A percentile compares a stretch with the other conserved stretches of the same genome.
phyloP scores from a whole-genome alignment of 2,797 vertebrate species.

The Sylvilagus floridanus region DNA sequence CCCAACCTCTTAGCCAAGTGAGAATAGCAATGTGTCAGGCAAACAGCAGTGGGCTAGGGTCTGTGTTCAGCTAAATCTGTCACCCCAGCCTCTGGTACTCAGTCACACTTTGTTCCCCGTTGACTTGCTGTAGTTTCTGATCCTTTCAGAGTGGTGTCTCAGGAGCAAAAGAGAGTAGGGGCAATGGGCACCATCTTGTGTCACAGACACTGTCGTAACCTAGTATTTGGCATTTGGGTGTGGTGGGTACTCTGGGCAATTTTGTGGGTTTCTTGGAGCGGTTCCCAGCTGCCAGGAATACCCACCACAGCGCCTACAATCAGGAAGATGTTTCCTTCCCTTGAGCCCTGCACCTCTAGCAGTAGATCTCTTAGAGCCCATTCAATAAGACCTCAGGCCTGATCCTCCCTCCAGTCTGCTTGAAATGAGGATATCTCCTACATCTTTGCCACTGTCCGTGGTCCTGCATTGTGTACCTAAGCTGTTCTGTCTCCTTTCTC shows the following conservation, averaged over 20 bases:
- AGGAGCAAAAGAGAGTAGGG: no score
- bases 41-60: not conserved
- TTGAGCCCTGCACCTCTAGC: not conserved
- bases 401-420: not conserved
- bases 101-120: not conserved
- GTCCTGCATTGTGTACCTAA: not conserved
- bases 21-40: not conserved
- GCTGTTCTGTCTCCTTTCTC: not conserved
- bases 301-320: not conserved
- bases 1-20: not conserved
- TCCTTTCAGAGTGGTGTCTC: not conserved
- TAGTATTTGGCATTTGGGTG: not conserved
- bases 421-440: not conserved
- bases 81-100: accelerated
- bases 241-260: not conserved
- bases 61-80: no score
- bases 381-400: not conserved
- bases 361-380: not conserved
- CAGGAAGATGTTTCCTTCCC: not conserved
- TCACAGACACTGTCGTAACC: not conserved
- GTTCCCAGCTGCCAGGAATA: not conserved
- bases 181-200: not conserved
- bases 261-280: not conserved
- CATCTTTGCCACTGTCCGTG: not conserved
- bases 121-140: not conserved